Evolutionary conservation across 2,797 vertebrate genomes (phyloP).

Genomic region (Chelon auratus): DNA sequence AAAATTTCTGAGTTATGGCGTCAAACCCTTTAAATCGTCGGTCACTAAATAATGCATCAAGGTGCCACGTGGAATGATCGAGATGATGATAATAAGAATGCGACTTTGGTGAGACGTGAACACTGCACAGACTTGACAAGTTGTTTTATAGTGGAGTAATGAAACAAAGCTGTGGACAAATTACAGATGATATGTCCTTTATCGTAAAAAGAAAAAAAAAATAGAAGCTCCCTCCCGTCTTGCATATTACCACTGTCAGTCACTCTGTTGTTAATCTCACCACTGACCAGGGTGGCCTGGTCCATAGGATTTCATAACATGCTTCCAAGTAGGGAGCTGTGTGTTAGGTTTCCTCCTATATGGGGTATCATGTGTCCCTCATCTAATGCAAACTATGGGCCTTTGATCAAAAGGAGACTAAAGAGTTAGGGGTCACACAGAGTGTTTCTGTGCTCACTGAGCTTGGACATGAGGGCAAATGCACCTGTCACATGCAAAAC

Average conservation of each 20-base stretch:
- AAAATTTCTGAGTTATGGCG: constrained; percentile 83
- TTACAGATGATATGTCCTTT: constrained; percentile 27
- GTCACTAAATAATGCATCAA: constrained; percentile 84
- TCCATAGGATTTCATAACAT: constrained; percentile 64
- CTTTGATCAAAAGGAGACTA: constrained; percentile 82
- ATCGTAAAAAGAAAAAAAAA: neutral
- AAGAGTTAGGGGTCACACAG: constrained; percentile 58
- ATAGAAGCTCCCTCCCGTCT: neutral
- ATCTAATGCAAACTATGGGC: constrained; percentile 83
- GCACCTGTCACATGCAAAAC: constrained; percentile 59
- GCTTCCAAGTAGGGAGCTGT: constrained; percentile 70
- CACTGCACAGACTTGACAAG: constrained; percentile 55
- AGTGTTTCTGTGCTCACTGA: constrained; percentile 46
- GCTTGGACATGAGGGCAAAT: constrained; percentile 43
- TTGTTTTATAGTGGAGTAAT: constrained; percentile 64
- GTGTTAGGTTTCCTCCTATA: constrained; percentile 83
- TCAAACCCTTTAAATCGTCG: constrained; percentile 80
- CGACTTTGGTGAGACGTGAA: constrained; percentile 63
- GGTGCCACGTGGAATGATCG: constrained; percentile 72
- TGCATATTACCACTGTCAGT: constrained; percentile 65
- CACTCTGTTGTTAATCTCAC: constrained; percentile 70
- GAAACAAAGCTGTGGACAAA: constrained; percentile 43
- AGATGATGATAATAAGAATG: constrained; percentile 78
- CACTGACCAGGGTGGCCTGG: constrained; percentile 75
- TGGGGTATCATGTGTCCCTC: constrained; percentile 78